These are phyloP conservation scores for Drosophila diplacantha DNA, from an alignment of 2,888 invertebrate species.

Conservation along the genomic window DNA sequence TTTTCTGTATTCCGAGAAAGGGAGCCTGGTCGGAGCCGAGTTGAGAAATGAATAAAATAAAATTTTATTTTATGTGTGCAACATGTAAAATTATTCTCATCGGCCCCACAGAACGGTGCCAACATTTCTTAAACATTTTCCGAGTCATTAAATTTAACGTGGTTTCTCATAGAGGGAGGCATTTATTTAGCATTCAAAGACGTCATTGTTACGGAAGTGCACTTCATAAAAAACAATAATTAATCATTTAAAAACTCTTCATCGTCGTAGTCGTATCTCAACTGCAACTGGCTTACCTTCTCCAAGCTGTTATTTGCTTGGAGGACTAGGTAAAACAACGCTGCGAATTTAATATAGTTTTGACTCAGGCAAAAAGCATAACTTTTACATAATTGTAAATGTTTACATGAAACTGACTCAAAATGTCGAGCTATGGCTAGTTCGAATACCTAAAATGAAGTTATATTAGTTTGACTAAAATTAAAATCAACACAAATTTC, in stretches of 20 bases:
- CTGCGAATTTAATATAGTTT: background rate
- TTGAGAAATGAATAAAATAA: conserved; percentile 76
- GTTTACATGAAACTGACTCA: background rate
- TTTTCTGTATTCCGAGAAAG: conserved; percentile 52
- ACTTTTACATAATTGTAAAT: background rate
- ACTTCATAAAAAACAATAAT: background rate
- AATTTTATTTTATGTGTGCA: conserved; percentile 75
- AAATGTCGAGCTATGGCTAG: background rate
- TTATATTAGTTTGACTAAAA: background rate
- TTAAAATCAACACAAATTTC: background rate
- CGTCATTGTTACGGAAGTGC: background rate
- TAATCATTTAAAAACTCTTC: conserved; percentile 4
- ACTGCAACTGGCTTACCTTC: background rate
- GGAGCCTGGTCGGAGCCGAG: conserved; percentile 29
- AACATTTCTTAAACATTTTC: conserved; percentile 40
- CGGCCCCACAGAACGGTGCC: conserved; percentile 16
- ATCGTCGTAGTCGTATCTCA: background rate
- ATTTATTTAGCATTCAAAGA: conserved; percentile 3
- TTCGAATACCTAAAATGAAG: background rate
- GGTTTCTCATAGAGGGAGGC: conserved; percentile 15
- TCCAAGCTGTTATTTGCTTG: background rate
- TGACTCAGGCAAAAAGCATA: background rate
- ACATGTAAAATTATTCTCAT: conserved; percentile 72
- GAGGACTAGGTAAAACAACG: background rate
- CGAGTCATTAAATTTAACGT: conserved; percentile 61